A percentile compares a stretch with the other conserved stretches of the same genome.
Evolutionary conservation across 2,888 invertebrate genomes (phyloP).

Genomic region (Urechis unicinctus): DNA sequence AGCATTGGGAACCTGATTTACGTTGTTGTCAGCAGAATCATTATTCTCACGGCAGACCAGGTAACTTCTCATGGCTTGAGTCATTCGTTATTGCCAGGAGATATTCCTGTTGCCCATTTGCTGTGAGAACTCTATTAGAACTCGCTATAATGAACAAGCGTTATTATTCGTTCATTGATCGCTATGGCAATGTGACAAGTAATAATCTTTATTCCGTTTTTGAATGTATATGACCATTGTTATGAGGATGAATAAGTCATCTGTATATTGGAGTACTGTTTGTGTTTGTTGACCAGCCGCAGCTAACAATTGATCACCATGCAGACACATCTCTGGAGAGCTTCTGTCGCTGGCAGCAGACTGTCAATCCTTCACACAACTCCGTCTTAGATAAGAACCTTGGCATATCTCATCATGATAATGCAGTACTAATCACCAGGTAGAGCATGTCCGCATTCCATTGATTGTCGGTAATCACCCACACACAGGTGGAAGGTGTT

Average conservation of each 20-base stretch:
- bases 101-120: too few relatives aligned
- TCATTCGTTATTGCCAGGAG: too few relatives aligned
- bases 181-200: too few relatives aligned
- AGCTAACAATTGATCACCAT: constrained; percentile 37
- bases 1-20: constrained; percentile 85
- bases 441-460: constrained; percentile 9
- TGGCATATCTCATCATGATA: constrained; percentile 38
- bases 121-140: too few relatives aligned
- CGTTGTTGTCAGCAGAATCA: constrained; percentile 76
- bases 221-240: not conserved
- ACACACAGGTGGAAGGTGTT: too few relatives aligned
- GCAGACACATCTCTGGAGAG: constrained; percentile 46
- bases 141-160: too few relatives aligned
- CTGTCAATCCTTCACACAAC: constrained; percentile 26
- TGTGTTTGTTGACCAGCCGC: constrained; percentile 24
- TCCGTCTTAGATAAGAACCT: constrained; percentile 1
- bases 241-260: too few relatives aligned
- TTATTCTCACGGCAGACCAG: constrained; percentile 63
- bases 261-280: not conserved
- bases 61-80: constrained; percentile 27
- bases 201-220: too few relatives aligned
- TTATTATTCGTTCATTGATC: too few relatives aligned
- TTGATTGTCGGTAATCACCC: not conserved
- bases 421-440: constrained; percentile 47
- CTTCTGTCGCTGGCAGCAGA: constrained; percentile 48